Percentiles rank a stretch among this genome's conserved stretches.
These are phyloP conservation scores for Karalla daura DNA, from an alignment of 2,797 vertebrate species.

Conservation along the genomic window DNA sequence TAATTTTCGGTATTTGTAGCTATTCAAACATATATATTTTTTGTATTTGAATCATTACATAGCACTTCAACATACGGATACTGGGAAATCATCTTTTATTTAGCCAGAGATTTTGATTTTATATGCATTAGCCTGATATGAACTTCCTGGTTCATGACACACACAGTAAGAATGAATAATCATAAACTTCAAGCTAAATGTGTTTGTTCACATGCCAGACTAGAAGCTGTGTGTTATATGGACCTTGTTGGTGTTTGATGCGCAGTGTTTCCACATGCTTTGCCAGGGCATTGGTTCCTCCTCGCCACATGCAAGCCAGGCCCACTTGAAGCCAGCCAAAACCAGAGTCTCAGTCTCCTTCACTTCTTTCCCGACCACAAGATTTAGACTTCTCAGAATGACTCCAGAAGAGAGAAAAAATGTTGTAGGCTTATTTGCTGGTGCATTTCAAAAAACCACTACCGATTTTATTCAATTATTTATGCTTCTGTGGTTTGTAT, in stretches of 20 bases:
- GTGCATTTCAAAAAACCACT: conserved; percentile 77
- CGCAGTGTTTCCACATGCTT: conserved; percentile 72
- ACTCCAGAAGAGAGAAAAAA: conserved; percentile 65
- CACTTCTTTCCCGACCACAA: conserved; percentile 68
- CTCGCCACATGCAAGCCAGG: conserved; percentile 70
- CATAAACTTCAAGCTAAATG: conserved; percentile 41
- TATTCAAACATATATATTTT: conserved; percentile 1
- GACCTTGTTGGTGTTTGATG: conserved; percentile 68
- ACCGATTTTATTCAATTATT: conserved; percentile 86
- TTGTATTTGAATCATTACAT: too few relatives aligned
- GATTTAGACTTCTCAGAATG: conserved; percentile 65
- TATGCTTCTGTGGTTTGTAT: conserved; percentile 83
- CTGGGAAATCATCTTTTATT: too few relatives aligned
- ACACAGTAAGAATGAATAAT: conserved; percentile 42
- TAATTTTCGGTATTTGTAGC: background rate
- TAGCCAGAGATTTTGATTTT: conserved; percentile 22
- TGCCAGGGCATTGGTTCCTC: conserved; percentile 71
- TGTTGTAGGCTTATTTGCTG: conserved; percentile 81
- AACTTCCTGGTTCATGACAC: conserved; percentile 41
- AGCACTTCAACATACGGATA: too few relatives aligned
- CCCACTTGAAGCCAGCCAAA: conserved; percentile 70
- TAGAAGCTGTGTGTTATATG: conserved; percentile 60
- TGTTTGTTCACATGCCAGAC: conserved; percentile 55
- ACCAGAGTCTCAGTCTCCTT: conserved; percentile 68
- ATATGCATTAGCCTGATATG: conserved; percentile 25